These are phyloP conservation scores for Pteronura brasiliensis DNA, from an alignment of 2,113 vertebrate species.

Conservation along the genomic window DNA sequence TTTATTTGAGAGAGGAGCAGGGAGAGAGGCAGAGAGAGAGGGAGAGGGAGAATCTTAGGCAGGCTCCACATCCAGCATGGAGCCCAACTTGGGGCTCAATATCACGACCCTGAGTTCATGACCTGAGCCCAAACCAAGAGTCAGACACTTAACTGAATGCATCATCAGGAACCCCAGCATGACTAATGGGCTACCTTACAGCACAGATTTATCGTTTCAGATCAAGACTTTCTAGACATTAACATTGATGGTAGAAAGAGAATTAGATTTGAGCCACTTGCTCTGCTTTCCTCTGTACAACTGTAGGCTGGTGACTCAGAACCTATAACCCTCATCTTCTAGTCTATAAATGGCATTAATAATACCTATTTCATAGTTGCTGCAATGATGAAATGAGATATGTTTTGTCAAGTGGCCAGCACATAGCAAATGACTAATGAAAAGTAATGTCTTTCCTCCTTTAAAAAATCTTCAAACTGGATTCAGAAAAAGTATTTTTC, in stretches of 20 bases:
- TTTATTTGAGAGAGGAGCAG: neutral
- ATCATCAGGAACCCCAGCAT: neutral
- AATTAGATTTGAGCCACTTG: neutral
- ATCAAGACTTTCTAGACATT: neutral
- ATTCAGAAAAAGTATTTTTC: slow-evolving; percentile 39
- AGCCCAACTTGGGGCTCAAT: neutral
- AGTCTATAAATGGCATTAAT: neutral
- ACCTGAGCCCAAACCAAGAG: neutral
- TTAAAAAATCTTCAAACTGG: slow-evolving; percentile 10
- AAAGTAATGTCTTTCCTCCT: neutral
- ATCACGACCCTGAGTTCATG: neutral
- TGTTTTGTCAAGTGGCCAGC: neutral
- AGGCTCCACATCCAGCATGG: neutral
- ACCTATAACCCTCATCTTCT: neutral
- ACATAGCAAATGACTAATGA: neutral
- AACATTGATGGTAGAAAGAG: neutral
- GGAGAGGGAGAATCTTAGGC: neutral
- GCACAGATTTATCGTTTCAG: neutral
- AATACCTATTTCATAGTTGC: neutral
- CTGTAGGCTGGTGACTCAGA: neutral
- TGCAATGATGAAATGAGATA: neutral
- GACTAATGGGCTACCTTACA: neutral
- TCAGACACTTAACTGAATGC: neutral
- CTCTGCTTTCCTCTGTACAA: neutral
- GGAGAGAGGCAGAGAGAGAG: neutral